Evolutionary conservation across 2,113 vertebrate genomes (phyloP), one percentile per base, ranked within the genome.

Genomic region (Cardinalis cardinalis): DNA sequence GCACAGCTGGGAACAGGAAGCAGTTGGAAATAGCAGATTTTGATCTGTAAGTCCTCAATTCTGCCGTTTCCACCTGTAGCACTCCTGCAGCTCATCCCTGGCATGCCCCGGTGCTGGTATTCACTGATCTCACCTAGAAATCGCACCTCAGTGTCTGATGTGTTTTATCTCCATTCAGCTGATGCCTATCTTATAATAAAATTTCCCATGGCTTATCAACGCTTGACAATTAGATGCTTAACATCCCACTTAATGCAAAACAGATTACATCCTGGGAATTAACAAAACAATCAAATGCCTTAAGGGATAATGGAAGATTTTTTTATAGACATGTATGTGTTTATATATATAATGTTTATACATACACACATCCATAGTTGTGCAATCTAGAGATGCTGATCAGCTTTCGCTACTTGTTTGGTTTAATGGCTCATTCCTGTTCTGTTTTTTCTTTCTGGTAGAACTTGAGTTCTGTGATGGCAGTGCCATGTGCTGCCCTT

Each of bases 161-260:
- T 53, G 59, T 77, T 95, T 93, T 92, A 93, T 90, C 87, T 88
- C 73, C 40, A 6, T 94, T 95, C 92, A 92, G 88, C 79, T 94
- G 89, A 94, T 94, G 93, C 80, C 73, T 95, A 93, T 94, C 92
- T 93, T 55, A 52, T 48, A 52, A 65, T 87, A 90, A 84, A 92
- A 92, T 96, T 96, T 95, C 96, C 65, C 94, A 94, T 87, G 89
- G 60, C 36, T 93, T 95, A 95, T 96, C 93, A 95, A 88, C 64
- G 29, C 81, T 82, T 94, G 63, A 87, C 93, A 92, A 86, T 95
- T 95, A 92, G 82, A 83, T 63, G 65, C 85, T 92, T 95, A 88
- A 95, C 90, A 94, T 87, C 89, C 76, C 66, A 90, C 82, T 95
- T 90, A 94, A 94, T 95, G 92, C 91, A 95, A 96, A 95, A 95